A percentile compares a stretch with the other conserved stretches of the same genome.
Evolutionary conservation across 2,113 vertebrate species (phyloP).

Genomic region (Pygoscelis antarcticus): DNA sequence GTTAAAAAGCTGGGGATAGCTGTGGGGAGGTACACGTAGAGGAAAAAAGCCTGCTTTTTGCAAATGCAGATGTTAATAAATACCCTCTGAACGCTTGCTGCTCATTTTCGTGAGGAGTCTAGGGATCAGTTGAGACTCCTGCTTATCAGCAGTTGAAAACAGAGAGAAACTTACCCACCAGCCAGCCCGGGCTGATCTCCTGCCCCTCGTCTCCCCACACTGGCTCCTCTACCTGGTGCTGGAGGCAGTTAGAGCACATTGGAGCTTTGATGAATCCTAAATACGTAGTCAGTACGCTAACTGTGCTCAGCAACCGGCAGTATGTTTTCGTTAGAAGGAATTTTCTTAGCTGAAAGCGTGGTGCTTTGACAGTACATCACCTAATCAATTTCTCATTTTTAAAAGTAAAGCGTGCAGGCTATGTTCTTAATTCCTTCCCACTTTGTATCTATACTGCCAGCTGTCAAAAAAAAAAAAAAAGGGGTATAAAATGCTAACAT

Average conservation of each 20-base stretch:
- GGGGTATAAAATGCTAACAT: background rate
- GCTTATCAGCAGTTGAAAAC: background rate
- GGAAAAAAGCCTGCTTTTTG: background rate
- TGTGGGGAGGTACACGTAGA: background rate
- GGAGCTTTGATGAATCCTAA: background rate
- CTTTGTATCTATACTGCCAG: background rate
- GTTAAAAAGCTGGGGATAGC: background rate
- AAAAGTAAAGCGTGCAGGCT: background rate
- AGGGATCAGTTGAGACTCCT: background rate
- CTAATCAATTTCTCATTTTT: slow-evolving; percentile 21
- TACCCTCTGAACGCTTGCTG: background rate
- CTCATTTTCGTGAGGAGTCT: background rate
- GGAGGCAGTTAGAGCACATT: background rate
- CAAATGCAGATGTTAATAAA: background rate
- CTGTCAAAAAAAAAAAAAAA: background rate
- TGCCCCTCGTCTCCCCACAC: background rate
- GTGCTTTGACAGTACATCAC: background rate
- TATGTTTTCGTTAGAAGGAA: background rate
- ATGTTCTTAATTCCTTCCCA: background rate
- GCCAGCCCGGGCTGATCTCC: background rate
- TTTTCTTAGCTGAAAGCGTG: background rate
- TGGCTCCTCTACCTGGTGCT: background rate
- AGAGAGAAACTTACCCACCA: background rate
- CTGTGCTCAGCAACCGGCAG: background rate
- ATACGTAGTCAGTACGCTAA: background rate